phyloP scores from a whole-genome alignment of 2,113 vertebrate genomes.

The Amazona vittata region DNA sequence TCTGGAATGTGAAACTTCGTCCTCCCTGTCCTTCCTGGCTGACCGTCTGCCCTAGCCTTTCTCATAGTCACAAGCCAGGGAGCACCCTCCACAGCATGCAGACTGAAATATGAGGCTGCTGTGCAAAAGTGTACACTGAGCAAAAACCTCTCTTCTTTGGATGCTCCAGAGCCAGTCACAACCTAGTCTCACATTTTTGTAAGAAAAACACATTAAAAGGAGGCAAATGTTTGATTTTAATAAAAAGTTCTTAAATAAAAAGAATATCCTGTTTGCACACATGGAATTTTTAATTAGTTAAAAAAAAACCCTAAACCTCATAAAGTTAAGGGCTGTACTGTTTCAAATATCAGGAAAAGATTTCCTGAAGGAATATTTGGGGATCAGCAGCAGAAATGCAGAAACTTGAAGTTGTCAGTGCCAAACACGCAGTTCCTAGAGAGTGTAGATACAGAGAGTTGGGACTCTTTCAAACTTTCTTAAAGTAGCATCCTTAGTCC shows the following conservation, averaged over 20 bases:
- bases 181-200: neutral
- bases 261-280: neutral
- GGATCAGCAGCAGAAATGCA: neutral
- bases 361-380: neutral
- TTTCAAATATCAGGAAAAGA: neutral
- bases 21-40: neutral
- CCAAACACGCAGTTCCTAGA: neutral
- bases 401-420: neutral
- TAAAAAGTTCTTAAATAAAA: neutral
- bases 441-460: fast-evolving
- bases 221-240: fast-evolving
- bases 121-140: neutral
- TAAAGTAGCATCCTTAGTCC: neutral
- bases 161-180: neutral
- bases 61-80: neutral
- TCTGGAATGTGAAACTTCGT: neutral
- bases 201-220: neutral
- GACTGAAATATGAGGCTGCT: neutral
- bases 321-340: neutral
- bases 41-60: neutral
- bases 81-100: neutral
- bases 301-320: neutral
- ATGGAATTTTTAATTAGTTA: neutral
- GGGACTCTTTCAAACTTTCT: neutral
- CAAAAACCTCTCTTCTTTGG: neutral